Base-by-base conservation (phyloP, 2,888 invertebrate species). In the Rosalia funebris region DNA sequence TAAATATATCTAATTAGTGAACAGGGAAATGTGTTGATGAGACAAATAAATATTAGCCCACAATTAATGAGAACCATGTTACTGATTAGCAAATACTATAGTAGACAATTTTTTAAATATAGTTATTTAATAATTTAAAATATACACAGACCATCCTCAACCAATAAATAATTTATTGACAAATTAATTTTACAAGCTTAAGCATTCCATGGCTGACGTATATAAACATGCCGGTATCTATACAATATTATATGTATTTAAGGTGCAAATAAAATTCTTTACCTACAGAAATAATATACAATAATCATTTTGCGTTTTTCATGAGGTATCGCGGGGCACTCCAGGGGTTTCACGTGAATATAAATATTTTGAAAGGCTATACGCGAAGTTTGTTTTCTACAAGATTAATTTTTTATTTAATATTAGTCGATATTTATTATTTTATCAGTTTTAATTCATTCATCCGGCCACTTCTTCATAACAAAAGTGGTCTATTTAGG, bases 191-290 rank as follows among this genome's bases (percentile, higher is more conserved):
- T 25, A 7, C 25, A 25, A 25, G 11, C 11, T 7, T 34, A 34
- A 11, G 34, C 11, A 3, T n/a, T n/a, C 34, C 34, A 2, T 34
- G 10, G 11, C 34, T 34, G 2, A 7, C 11, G 7, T 34, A 34
- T 34, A n/a, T 11, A 7, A 3, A 25, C 25, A 34, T n/a, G 11
- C 2, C 34, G 11, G n/a, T n/a, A n/a, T n/a, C 34, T 34, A 34
- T 34, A 7, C n/a, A n/a, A n/a, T 34, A 34, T 34, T 11, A 34
- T 7, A 3, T 34, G 2, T n/a, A 34, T 7, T 3, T 14, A 42
- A 42, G 2, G 7, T 14, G 15, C 19, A 42, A 42, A 42, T 42
- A 42, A 42, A 42, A 42, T 42, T 42, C 42, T n/a, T 12, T 2
- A 14, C 34, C 34, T 34, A 2, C 11, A 7, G 11, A n/a, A 34